These are phyloP conservation scores for Hylyphantes graminicola DNA, from an alignment of 1,140 invertebrate genomes.

Conservation along the genomic window DNA sequence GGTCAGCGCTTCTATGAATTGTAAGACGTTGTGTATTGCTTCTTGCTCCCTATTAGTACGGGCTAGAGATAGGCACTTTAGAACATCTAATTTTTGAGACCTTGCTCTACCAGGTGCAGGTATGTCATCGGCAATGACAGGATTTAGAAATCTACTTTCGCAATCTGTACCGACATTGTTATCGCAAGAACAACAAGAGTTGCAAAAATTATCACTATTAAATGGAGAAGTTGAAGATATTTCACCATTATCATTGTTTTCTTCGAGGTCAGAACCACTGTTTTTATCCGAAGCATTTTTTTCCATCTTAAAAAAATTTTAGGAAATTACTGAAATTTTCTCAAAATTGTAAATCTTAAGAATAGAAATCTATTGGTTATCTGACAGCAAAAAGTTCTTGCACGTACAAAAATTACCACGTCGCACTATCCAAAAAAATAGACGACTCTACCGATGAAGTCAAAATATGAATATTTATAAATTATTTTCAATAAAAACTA, in stretches of 20 bases:
- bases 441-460: too few relatives aligned
- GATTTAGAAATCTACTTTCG: neutral
- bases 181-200: constrained; percentile 25
- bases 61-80: neutral
- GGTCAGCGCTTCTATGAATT: constrained; percentile 23
- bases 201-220: constrained; percentile 22
- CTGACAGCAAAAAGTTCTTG: too few relatives aligned
- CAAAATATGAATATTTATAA: too few relatives aligned
- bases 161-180: neutral
- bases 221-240: neutral
- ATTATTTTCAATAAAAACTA: too few relatives aligned
- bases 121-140: neutral
- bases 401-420: too few relatives aligned
- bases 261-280: constrained; percentile 22
- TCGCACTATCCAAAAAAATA: too few relatives aligned
- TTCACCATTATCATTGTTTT: constrained; percentile 7
- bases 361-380: neutral
- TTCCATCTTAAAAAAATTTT: constrained; percentile 11
- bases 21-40: constrained; percentile 26
- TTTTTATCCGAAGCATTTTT: neutral
- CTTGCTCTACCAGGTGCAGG: neutral
- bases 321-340: neutral
- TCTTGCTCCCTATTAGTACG: constrained; percentile 21
- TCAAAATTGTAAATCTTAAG: neutral
- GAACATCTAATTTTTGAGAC: constrained; percentile 12